These are phyloP conservation scores for Halisarca cf. caerulea DNA, from an alignment of 37 sponge, comb jelly and placozoan genomes.

Conservation along the genomic window DNA sequence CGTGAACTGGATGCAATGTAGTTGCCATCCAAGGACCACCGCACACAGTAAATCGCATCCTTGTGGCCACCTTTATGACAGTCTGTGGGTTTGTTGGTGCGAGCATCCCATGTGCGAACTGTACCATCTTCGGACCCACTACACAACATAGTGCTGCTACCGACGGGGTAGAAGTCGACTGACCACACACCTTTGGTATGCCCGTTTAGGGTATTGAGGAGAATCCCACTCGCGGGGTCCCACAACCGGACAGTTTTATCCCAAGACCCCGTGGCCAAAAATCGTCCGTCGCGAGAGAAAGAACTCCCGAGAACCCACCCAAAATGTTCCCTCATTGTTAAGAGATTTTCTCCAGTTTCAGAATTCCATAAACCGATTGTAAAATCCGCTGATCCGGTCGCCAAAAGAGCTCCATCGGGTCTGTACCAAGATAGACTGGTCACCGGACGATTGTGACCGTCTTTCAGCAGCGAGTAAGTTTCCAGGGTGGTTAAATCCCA, in stretches of 20 bases:
- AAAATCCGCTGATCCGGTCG: constrained; percentile 79
- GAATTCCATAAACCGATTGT: constrained; percentile 76
- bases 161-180: constrained; percentile 73
- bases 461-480: constrained; percentile 40
- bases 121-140: constrained; percentile 69
- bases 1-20: constrained; percentile 71
- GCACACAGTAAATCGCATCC: constrained; percentile 57
- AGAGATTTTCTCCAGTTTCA: constrained; percentile 43
- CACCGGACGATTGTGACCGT: constrained; percentile 66
- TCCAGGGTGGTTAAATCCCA: constrained; percentile 74
- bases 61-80: constrained; percentile 57
- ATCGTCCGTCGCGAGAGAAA: constrained; percentile 54
- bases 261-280: constrained; percentile 87
- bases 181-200: constrained; percentile 82
- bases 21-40: constrained; percentile 81
- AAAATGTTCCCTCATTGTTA: constrained; percentile 46
- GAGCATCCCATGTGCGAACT: constrained; percentile 75
- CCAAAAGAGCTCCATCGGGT: constrained; percentile 61
- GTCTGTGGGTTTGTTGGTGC: constrained; percentile 36
- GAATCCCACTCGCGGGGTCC: constrained; percentile 61
- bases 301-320: constrained; percentile 79
- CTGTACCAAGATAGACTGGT: constrained; percentile 72
- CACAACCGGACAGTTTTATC: constrained; percentile 84
- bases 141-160: constrained; percentile 54
- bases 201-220: constrained; percentile 60